phyloP scores from a whole-genome alignment of 2,113 vertebrate genomes.

The Oncorhynchus mykiss region DNA sequence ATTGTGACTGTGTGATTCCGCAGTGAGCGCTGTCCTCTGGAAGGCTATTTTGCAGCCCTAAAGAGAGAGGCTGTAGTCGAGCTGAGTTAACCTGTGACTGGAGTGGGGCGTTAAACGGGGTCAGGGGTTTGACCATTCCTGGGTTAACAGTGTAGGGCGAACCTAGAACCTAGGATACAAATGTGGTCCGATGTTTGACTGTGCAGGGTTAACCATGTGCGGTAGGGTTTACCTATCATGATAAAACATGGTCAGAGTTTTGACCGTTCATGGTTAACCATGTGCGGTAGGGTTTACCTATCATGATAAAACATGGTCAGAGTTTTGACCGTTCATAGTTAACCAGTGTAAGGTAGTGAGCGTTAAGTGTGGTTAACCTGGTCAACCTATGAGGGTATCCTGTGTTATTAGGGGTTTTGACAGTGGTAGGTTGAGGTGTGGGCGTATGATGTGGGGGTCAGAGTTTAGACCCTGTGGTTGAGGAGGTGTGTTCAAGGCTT shows the following conservation, averaged over 20 bases:
- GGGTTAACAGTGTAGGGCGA: not conserved
- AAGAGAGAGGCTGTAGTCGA: constrained; percentile 43
- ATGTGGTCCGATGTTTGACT: not conserved
- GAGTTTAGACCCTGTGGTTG: not conserved
- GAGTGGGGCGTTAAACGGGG: constrained; percentile 17
- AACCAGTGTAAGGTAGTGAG: no score
- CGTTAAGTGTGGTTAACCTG: not conserved
- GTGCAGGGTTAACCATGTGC: not conserved
- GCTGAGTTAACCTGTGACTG: constrained; percentile 35
- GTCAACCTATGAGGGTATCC: no score
- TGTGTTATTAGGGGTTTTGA: not conserved
- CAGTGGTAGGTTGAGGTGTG: not conserved
- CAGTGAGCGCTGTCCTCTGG: constrained; percentile 38
- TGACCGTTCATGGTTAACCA: not conserved
- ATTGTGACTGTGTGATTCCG: constrained; percentile 55
- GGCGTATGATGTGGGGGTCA: not conserved
- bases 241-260: not conserved
- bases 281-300: not conserved
- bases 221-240: not conserved
- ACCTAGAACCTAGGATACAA: not conserved
- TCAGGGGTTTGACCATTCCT: constrained; percentile 41
- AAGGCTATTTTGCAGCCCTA: constrained; percentile 58
- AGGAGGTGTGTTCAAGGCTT: not conserved
- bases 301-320: not conserved
- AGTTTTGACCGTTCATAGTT: no score